Evolutionary conservation across 2,113 vertebrate species (phyloP).

Genomic region (Casuarius casuarius): DNA sequence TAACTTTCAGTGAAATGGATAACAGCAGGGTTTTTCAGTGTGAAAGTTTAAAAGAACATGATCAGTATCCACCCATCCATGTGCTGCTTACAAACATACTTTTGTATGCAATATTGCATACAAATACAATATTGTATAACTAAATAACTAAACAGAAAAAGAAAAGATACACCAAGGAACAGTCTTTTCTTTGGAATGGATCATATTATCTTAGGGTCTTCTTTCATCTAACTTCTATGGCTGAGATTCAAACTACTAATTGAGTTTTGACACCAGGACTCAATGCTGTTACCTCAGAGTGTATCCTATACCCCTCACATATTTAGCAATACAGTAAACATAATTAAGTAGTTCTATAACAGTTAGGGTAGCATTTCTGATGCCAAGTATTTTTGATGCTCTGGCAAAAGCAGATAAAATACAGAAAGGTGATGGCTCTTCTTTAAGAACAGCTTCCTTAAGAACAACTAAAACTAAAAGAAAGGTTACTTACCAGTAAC

Average conservation of each 20-base stretch:
- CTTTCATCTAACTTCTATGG: not conserved
- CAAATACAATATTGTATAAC: not conserved
- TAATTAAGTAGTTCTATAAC: not conserved
- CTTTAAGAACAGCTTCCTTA: not conserved
- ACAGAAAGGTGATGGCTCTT: not conserved
- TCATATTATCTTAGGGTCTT: not conserved
- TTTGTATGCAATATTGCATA: no score
- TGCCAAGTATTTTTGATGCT: not conserved
- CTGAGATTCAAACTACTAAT: not conserved
- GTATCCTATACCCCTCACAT: not conserved
- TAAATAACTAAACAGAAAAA: not conserved
- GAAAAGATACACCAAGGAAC: not conserved
- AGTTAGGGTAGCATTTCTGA: not conserved
- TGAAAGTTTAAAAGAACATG: not conserved
- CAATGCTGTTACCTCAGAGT: not conserved
- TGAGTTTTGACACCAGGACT: not conserved
- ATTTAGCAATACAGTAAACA: not conserved
- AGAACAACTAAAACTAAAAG: constrained; percentile 55
- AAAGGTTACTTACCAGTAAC: constrained; percentile 66
- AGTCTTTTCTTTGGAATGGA: not conserved
- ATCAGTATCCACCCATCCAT: not conserved
- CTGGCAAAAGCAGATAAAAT: not conserved
- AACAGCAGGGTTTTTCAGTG: not conserved
- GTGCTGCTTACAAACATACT: not conserved
- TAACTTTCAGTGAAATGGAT: not conserved